Evolutionary conservation across 2,888 invertebrate genomes (phyloP), one percentile per base, ranked within the genome.

Genomic region (Mesochorus sp.): DNA sequence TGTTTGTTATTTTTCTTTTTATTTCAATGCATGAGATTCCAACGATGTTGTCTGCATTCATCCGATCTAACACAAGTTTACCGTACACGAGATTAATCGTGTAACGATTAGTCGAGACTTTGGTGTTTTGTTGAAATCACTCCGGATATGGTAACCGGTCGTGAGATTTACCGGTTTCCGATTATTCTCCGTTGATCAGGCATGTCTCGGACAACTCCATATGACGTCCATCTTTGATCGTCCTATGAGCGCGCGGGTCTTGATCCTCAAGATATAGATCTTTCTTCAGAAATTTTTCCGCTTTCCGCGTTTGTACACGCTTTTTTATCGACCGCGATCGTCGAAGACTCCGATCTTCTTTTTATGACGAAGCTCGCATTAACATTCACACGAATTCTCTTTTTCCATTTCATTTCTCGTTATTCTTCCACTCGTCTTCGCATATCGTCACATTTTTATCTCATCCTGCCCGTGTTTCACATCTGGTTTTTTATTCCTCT

Each of bases 91-190:
- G 6, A 49, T 57, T 34, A 31, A 73, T 8, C 66, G 64, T 74
- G 74, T 74, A 74, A 59, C 74, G 74, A 74, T 74, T 74, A 74
- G 74, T 67, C 74, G 51, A n/a, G n/a, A 61, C 21, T 59, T 67
- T 67, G 21, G 51, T 74, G 66, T 74, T 74, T 74, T 67, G 59
- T 42, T 67, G 59, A 74, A 74, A 74, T 67, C 39, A 42, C 42
- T 67, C 74, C 67, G 21, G 31, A 42, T 74, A 67, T 31, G 74
- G 74, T 49, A 74, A 53, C 59, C 42, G 47, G 31, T 53, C 26
- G 24, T 6, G 12, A 37, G 24, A 6, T 61, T 74, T 67, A 67
- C 66, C 59, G 37, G 74, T 59, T 74, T 74, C 14, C 39, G 39
- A 66, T 51, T n/a, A n/a, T n/a, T 34, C 66, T 14, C 39, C 34